Evolutionary conservation across 2,113 vertebrate species (phyloP), one percentile per base, ranked within the genome.

Genomic region (Asarcornis scutulata): DNA sequence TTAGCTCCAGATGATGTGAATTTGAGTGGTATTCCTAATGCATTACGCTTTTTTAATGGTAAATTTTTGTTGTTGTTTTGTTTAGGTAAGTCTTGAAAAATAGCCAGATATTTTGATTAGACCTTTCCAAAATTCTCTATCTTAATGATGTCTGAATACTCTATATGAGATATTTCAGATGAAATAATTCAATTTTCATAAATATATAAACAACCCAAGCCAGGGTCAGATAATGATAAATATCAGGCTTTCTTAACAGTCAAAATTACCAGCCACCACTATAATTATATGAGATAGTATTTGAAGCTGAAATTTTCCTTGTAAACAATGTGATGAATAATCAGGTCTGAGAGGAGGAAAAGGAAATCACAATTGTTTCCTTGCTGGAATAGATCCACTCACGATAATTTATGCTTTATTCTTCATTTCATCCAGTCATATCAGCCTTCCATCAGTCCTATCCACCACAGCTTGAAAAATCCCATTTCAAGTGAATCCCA

Each of bases 401-500:
- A 78, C 1, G 3, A 86, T 94, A 71, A 93, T 96, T 93, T 93
- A 80, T 79, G 60, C 59, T 93, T 83, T 86, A 90, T 86, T 36
- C 80, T 94, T 94, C 60, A 91, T 83, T 94, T 95, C 89, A 88
- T 81, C 52, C 64, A 89, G 11, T 66, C 81, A 74, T 86, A 93
- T 56, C 78, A 94, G 79, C 56, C 52, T 80, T 94, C 67, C 76
- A 95, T 87, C 87, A 89, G n/a, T 88, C 26, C 69, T 89, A 96
- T 76, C 83, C 67, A 87, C 68, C 60, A 86, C 83, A 91, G 91
- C 88, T 85, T 97, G 95, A 88, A 89, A 93, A 94, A 93, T 64
- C 68, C 85, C 66, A 52, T 86, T 94, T 96, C 86, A 91, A 93
- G 83, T 81, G 89, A 94, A 96, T 96, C 93, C 80, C 67, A 94